These are phyloP conservation scores for Aurelia coerulea DNA, from an alignment of 30 jellyfish, hydroid and myxozoan genomes.

Conservation along the genomic window DNA sequence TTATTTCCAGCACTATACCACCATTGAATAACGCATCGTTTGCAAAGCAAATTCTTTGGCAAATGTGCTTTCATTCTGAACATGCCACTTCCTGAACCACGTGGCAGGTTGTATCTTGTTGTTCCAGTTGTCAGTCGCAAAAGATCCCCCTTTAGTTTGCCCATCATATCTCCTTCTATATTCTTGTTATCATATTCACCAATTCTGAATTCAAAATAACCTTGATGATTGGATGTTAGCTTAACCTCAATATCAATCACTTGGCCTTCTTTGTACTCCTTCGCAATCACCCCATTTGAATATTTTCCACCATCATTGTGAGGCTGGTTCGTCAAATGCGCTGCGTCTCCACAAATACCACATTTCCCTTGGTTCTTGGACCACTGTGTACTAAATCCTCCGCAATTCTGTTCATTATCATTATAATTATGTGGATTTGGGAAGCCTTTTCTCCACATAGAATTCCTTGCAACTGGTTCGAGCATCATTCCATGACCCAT, in stretches of 20 bases:
- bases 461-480: constrained; percentile 85
- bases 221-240: constrained; percentile 83
- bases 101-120: constrained; percentile 74
- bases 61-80: constrained; percentile 54
- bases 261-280: constrained; percentile 80
- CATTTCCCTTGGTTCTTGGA: constrained; percentile 78
- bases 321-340: constrained; percentile 60
- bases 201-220: constrained; percentile 82
- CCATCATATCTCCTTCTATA: constrained; percentile 66
- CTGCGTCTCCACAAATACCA: constrained; percentile 96
- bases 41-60: constrained; percentile 79
- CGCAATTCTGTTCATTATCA: constrained; percentile 89
- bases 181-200: constrained; percentile 59
- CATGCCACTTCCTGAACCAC: constrained; percentile 63
- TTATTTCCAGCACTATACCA: constrained; percentile 87
- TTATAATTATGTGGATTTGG: constrained; percentile 75
- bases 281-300: constrained; percentile 80
- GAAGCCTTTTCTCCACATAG: constrained; percentile 93
- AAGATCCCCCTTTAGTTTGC: constrained; percentile 62
- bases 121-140: constrained; percentile 81
- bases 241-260: constrained; percentile 70
- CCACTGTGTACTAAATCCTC: constrained; percentile 81
- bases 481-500: constrained; percentile 81
- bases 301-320: constrained; percentile 69
- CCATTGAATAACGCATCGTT: constrained; percentile 91